phyloP scores from a whole-genome alignment of 2,113 vertebrate species.

The Paratilapia polleni region DNA sequence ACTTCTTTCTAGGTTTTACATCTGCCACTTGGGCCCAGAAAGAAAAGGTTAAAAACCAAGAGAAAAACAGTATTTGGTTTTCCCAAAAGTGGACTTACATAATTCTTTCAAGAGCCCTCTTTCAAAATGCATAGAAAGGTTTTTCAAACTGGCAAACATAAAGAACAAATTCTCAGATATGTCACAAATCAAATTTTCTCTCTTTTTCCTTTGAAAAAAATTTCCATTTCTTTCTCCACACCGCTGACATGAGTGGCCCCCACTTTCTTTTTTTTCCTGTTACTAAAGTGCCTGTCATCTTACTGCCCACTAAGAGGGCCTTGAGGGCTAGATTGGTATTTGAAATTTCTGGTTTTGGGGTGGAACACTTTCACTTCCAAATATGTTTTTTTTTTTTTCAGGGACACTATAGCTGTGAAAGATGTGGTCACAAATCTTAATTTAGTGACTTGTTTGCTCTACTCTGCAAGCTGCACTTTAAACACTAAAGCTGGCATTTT shows the following conservation, averaged over 20 bases:
- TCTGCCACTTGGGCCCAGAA: not conserved
- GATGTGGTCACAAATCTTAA: constrained; percentile 27
- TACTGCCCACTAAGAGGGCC: constrained; percentile 38
- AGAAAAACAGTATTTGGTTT: not conserved
- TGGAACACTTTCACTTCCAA: constrained; percentile 5
- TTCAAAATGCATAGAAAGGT: constrained; percentile 18
- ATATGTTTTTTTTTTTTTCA: constrained; percentile 3
- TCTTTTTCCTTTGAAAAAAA: not conserved
- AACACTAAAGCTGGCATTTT: not conserved
- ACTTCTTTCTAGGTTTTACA: not conserved
- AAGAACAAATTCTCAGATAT: not conserved
- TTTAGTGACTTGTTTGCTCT: constrained; percentile 7
- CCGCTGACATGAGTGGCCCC: not conserved
- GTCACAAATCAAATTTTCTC: constrained; percentile 47
- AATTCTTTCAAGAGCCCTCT: not conserved
- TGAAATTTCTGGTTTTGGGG: constrained; percentile 27
- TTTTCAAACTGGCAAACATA: constrained; percentile 20
- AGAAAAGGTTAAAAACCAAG: not conserved
- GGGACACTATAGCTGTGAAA: constrained; percentile 1
- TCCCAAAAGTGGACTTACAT: not conserved
- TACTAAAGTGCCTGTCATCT: constrained; percentile 49
- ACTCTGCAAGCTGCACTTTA: not conserved
- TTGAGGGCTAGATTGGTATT: constrained; percentile 51
- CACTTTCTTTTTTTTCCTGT: not conserved
- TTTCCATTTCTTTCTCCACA: constrained; percentile 23